Evolutionary conservation across 2,888 invertebrate genomes (phyloP).

Genomic region (Phyllotreta cruciferae): DNA sequence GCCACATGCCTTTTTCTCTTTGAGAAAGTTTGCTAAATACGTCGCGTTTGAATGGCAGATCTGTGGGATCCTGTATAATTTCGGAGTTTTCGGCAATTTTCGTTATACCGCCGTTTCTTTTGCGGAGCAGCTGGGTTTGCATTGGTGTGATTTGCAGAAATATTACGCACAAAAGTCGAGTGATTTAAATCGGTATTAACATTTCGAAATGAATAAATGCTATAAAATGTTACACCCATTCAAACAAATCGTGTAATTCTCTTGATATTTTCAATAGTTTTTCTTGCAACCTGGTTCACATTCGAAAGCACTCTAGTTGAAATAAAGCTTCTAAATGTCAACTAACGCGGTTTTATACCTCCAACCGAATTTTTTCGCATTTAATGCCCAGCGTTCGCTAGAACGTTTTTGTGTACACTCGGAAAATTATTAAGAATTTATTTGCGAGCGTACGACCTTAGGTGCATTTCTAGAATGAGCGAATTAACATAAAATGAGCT

Average conservation of each 20-base stretch:
- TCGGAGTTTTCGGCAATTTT: too few relatives aligned
- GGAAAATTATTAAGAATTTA: conserved; percentile 39
- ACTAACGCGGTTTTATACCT: not conserved
- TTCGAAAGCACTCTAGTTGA: conserved; percentile 3
- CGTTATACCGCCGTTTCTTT: too few relatives aligned
- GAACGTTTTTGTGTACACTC: conserved; percentile 32
- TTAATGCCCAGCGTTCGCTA: conserved; percentile 27
- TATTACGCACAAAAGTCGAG: too few relatives aligned
- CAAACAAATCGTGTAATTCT: too few relatives aligned
- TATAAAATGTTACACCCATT: too few relatives aligned
- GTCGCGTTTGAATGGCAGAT: too few relatives aligned
- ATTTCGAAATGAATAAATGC: too few relatives aligned
- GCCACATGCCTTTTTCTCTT: conserved; percentile 29
- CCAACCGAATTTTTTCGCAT: conserved; percentile 27
- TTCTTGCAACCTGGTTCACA: not conserved
- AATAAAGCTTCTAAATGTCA: conserved; percentile 16
- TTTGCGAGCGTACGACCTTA: conserved; percentile 35
- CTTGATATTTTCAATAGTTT: too few relatives aligned
- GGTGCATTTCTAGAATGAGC: conserved; percentile 34
- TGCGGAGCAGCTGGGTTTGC: too few relatives aligned
- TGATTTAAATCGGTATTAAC: too few relatives aligned
- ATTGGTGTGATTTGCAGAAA: too few relatives aligned
- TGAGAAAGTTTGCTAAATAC: conserved; percentile 5
- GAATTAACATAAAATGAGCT: conserved; percentile 39
- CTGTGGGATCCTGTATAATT: too few relatives aligned